Evolutionary conservation across 2,888 invertebrate species (phyloP).

Genomic region (Drosophila limbata): DNA sequence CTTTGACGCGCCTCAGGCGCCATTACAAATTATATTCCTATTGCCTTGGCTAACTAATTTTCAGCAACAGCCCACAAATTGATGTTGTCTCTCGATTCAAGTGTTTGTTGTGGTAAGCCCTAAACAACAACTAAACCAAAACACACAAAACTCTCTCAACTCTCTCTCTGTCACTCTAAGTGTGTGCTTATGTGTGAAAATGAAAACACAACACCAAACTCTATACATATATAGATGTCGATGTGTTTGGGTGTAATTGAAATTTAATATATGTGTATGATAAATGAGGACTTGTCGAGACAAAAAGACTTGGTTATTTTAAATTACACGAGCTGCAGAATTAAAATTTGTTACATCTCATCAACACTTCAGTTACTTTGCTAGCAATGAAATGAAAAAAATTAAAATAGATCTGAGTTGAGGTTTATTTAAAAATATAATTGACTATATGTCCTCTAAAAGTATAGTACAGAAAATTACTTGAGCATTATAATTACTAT

Average conservation of each 20-base stretch:
- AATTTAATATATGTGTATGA: conserved; percentile 13
- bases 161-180: not conserved
- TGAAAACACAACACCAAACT: conserved; percentile 22
- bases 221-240: conserved; percentile 4
- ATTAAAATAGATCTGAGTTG: not conserved
- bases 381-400: not conserved
- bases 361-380: not conserved
- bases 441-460: too few relatives aligned
- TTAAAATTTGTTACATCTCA: not conserved
- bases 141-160: conserved; percentile 4
- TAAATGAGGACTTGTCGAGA: conserved; percentile 13
- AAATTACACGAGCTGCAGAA: conserved; percentile 4
- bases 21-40: conserved; percentile 59
- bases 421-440: too few relatives aligned
- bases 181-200: conserved; percentile 24
- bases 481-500: too few relatives aligned
- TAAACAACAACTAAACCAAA: conserved; percentile 16
- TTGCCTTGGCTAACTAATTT: conserved; percentile 59
- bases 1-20: conserved; percentile 63
- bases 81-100: conserved; percentile 36
- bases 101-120: conserved; percentile 35
- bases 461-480: too few relatives aligned
- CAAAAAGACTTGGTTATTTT: conserved; percentile 14
- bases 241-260: conserved; percentile 15
- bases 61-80: conserved; percentile 43